Evolutionary conservation across 1,140 invertebrate genomes (phyloP).

Genomic region (Triops longicaudatus): DNA sequence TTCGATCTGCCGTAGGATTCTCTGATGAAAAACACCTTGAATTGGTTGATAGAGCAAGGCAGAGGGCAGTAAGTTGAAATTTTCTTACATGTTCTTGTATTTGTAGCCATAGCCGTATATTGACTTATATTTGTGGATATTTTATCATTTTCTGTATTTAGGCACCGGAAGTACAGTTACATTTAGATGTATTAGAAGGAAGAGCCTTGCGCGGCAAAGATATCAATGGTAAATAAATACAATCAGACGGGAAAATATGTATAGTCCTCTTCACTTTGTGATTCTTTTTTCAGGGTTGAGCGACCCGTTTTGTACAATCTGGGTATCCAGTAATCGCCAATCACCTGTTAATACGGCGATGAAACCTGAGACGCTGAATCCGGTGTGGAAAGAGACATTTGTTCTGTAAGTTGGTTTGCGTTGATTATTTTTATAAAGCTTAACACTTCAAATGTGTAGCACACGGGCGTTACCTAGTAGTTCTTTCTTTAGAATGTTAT

Average conservation of each 20-base stretch:
- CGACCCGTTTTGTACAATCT: slow-evolving; percentile 87
- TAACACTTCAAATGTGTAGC: slow-evolving; percentile 32
- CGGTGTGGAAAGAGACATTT: slow-evolving; percentile 94
- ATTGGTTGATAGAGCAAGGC: not conserved
- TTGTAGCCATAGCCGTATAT: not conserved
- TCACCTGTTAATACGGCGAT: slow-evolving; percentile 81
- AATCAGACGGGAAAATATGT: no score
- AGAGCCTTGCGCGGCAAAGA: slow-evolving; percentile 88
- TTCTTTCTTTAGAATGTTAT: not conserved
- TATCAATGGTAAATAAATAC: slow-evolving; percentile 62
- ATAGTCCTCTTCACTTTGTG: no score
- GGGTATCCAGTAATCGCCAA: slow-evolving; percentile 61
- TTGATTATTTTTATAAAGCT: not conserved
- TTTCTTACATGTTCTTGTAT: not conserved
- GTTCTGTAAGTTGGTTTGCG: slow-evolving; percentile 68
- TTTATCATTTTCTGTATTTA: slow-evolving; percentile 36
- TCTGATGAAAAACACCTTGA: not conserved
- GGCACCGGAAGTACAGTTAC: slow-evolving; percentile 84
- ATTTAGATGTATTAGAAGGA: slow-evolving; percentile 86
- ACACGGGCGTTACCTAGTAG: slow-evolving; percentile 39
- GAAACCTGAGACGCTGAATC: slow-evolving; percentile 77
- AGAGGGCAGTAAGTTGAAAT: not conserved
- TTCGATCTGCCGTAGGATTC: not conserved
- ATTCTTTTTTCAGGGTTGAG: slow-evolving; percentile 54
- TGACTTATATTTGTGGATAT: not conserved